Conservation (phyloP, 1,140 invertebrate species). For the Diorhabda carinulata region DNA sequence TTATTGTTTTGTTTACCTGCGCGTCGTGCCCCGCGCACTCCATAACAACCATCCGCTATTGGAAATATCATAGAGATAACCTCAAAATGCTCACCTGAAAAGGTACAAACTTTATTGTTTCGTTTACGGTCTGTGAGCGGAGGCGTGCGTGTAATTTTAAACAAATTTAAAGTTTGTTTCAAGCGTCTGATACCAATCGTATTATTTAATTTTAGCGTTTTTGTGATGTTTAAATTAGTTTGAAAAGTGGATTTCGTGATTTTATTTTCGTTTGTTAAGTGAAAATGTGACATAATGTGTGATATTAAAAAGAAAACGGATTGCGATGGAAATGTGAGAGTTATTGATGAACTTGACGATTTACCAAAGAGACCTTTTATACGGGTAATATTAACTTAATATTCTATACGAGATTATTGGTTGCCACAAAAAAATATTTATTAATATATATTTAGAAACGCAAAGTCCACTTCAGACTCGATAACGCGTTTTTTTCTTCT, state of each 20-base stretch:
- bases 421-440: neutral
- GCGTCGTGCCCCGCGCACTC: constrained; percentile 11
- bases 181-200: neutral
- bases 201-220: too few species aligned
- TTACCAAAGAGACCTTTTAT: constrained; percentile 28
- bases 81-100: constrained; percentile 18
- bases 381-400: constrained; percentile 19
- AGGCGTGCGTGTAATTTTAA: constrained; percentile 1
- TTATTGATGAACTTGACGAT: constrained; percentile 23
- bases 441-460: neutral
- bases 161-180: neutral
- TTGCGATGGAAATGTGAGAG: constrained; percentile 11
- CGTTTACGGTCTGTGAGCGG: neutral
- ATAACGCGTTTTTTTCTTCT: neutral
- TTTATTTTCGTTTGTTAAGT: constrained; percentile 6
- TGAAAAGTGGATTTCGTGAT: neutral
- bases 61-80: constrained; percentile 11
- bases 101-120: constrained; percentile 14
- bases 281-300: constrained; percentile 21
- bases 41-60: neutral
- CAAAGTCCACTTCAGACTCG: neutral
- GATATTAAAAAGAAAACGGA: constrained; percentile 8
- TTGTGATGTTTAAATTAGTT: too few species aligned
- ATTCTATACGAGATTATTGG: constrained; percentile 4
- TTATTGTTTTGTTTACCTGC: constrained; percentile 21